Conservation (phyloP, 2,113 vertebrate genomes). For the Myxocyprinus asiaticus region DNA sequence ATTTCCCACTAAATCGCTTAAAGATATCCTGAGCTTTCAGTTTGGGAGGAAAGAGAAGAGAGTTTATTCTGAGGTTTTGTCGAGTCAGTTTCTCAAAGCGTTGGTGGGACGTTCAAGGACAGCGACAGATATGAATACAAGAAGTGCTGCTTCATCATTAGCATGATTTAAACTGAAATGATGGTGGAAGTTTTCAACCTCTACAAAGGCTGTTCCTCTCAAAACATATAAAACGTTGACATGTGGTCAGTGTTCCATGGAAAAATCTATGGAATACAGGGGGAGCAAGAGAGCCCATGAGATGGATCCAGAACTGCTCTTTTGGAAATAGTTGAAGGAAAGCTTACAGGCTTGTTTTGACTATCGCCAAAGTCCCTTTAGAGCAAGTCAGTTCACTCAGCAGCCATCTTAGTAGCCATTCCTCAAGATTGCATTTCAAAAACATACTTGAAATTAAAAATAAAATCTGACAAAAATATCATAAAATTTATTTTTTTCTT, state of each 20-base stretch:
- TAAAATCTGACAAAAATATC: no score
- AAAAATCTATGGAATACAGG: constrained; percentile 5
- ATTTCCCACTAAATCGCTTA: neutral
- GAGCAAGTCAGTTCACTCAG: no score
- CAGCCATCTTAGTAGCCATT: no score
- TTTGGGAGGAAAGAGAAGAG: no score
- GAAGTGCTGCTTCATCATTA: constrained; percentile 46
- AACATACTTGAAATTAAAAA: no score
- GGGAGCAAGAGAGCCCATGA: neutral
- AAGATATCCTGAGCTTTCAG: neutral
- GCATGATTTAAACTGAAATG: constrained; percentile 26
- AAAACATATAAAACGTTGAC: neutral
- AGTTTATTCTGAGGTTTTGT: neutral
- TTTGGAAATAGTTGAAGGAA: neutral
- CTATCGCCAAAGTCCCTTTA: neutral
- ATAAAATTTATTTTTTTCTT: no score
- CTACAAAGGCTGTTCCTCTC: neutral
- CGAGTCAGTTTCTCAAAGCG: constrained; percentile 10
- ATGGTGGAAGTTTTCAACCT: constrained; percentile 13
- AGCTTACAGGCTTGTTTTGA: neutral
- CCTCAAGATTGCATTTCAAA: no score
- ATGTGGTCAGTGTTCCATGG: constrained; percentile 20
- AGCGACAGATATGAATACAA: neutral
- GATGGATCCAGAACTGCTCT: neutral
- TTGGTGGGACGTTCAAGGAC: constrained; percentile 19